phyloP scores from a whole-genome alignment of 53 echinoderm and acorn worm genomes.

The Antedon mediterranea region DNA sequence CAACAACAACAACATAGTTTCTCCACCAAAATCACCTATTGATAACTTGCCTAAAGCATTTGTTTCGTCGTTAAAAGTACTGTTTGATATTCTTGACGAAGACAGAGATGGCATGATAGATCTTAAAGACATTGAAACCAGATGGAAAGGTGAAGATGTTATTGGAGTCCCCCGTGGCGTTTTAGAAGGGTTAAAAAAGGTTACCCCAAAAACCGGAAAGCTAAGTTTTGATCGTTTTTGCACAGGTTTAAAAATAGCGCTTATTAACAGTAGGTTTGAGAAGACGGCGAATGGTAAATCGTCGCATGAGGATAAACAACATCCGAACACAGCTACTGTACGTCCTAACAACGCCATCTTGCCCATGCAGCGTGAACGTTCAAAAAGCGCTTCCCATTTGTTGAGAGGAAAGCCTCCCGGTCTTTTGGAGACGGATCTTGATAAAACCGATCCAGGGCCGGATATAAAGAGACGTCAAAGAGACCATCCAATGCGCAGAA shows the following conservation, averaged over 20 bases:
- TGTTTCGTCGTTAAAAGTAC: slow-evolving; percentile 71
- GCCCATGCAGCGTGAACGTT: slow-evolving; percentile 38
- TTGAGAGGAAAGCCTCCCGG: slow-evolving; percentile 3
- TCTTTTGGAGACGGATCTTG: neutral
- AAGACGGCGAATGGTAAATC: slow-evolving; percentile 7
- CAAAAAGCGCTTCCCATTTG: slow-evolving; percentile 56
- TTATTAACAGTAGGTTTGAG: slow-evolving; percentile 27
- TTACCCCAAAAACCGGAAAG: slow-evolving; percentile 55
- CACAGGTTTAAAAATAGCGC: slow-evolving; percentile 58
- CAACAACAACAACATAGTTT: neutral
- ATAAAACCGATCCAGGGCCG: neutral
- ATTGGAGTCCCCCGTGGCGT: slow-evolving; percentile 60
- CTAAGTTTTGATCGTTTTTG: slow-evolving; percentile 83
- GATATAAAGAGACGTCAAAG: neutral
- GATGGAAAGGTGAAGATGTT: slow-evolving; percentile 55
- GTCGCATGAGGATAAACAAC: slow-evolving; percentile 33
- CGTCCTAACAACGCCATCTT: slow-evolving; percentile 67
- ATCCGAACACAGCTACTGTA: slow-evolving; percentile 70
- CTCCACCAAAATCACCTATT: neutral
- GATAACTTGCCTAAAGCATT: slow-evolving; percentile 64
- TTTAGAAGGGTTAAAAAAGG: slow-evolving; percentile 45
- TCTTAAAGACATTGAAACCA: slow-evolving; percentile 53
- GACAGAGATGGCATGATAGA: slow-evolving; percentile 60
- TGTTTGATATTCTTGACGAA: slow-evolving; percentile 95
- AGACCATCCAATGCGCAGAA: neutral